Conservation (phyloP, 2,797 vertebrate species). For the Intellagama lesueurii region DNA sequence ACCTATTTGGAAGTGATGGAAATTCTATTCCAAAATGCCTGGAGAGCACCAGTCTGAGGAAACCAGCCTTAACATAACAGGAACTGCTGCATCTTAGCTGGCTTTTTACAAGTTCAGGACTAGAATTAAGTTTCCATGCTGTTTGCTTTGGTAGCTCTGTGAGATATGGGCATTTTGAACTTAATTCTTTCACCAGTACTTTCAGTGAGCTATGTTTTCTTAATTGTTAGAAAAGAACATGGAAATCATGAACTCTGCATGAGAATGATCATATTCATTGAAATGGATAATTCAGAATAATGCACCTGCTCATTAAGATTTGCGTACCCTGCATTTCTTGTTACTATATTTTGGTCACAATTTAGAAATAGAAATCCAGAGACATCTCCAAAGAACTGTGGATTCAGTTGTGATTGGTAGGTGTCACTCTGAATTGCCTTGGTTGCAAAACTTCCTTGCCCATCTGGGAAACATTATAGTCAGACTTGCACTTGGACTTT, state of each 20-base stretch:
- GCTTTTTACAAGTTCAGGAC: constrained; percentile 5
- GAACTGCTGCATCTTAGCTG: constrained; percentile 29
- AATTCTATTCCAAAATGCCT: neutral
- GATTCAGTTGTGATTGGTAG: neutral
- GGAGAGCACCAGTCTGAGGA: neutral
- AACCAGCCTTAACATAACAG: neutral
- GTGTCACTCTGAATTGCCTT: neutral
- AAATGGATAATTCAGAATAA: constrained; percentile 36
- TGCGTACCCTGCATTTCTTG: neutral
- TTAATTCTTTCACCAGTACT: constrained; percentile 15
- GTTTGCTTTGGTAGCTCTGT: constrained; percentile 37
- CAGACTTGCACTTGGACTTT: neutral
- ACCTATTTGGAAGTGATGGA: neutral
- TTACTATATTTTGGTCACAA: constrained; percentile 4
- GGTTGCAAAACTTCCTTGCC: neutral
- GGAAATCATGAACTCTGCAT: constrained; percentile 34
- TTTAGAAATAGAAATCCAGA: constrained; percentile 36
- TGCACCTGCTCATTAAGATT: neutral
- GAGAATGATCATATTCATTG: constrained; percentile 17
- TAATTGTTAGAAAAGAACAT: constrained; percentile 47
- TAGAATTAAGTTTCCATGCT: constrained; percentile 27
- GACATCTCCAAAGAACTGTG: neutral
- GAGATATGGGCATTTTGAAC: constrained; percentile 51
- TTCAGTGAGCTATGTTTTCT: constrained; percentile 41
- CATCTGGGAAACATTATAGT: neutral